Conservation (phyloP, 2,888 invertebrate genomes). For the Lymantria dispar region DNA sequence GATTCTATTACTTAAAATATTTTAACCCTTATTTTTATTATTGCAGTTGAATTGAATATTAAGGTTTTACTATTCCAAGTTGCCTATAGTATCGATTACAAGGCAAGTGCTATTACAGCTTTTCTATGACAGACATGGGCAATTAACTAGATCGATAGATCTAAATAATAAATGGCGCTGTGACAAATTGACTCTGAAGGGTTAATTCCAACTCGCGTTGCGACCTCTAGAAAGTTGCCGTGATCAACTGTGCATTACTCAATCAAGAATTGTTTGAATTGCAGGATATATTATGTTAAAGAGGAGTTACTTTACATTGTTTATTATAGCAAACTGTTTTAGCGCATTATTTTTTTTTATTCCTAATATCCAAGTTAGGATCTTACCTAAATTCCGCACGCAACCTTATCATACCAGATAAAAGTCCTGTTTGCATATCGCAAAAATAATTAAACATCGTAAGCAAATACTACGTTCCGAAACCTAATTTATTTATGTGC, state of each 20-base stretch:
- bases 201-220: slow-evolving; percentile 31
- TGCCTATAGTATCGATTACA: neutral
- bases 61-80: neutral
- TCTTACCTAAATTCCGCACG: too few species aligned
- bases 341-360: too few species aligned
- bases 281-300: slow-evolving; percentile 5
- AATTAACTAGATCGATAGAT: slow-evolving; percentile 27
- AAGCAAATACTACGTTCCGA: too few species aligned
- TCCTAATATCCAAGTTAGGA: too few species aligned
- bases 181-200: slow-evolving; percentile 41
- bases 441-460: too few species aligned
- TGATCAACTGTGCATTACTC: slow-evolving; percentile 37
- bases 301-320: slow-evolving; percentile 1
- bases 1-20: too few species aligned
- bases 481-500: too few species aligned
- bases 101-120: neutral
- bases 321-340: too few species aligned
- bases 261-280: slow-evolving; percentile 29
- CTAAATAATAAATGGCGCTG: slow-evolving; percentile 37
- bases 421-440: too few species aligned
- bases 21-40: too few species aligned
- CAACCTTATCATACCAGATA: too few species aligned
- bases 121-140: slow-evolving; percentile 6
- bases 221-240: slow-evolving; percentile 42
- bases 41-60: too few species aligned